Evolutionary conservation across 1,140 invertebrate species (phyloP), one percentile per base, ranked within the genome.

Genomic region (Brachionus asplanchnoidis): DNA sequence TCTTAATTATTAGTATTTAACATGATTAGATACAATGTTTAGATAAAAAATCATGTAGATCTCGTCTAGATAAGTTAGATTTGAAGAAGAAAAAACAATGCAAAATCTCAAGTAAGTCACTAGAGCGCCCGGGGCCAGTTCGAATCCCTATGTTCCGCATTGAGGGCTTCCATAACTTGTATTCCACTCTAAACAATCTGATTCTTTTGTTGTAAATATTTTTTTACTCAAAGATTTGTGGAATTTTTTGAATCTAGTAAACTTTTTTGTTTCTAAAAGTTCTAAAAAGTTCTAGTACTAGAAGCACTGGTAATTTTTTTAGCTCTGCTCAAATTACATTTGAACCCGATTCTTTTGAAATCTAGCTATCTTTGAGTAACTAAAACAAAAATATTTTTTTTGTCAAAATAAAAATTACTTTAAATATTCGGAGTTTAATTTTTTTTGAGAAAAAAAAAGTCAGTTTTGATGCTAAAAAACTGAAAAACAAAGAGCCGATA

Each of bases 31-130:
- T 73, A 73, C 68, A 20, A 42, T 44, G 36, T 73, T 73, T 40
- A 73, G 68, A 73, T 73, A 73, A 73, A 40, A 36, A 73, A 73
- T 73, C 68, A 40, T 73, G 68, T 73, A 73, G 68, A 73, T 73
- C 36, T 73, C 28, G 32, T 23, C 8, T n/a, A 60, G 53, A 60
- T 60, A 60, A 60, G 20, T 60, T 60, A 23, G 53, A 60, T 26
- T 60, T 60, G 17, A 14, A 40, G 20, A 11, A 65, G 17, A 5
- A 20, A 68, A 40, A 68, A 68, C 66, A 68, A 68, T 36, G n/a
- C 5, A 68, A 68, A 73, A 73, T 73, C 68, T 73, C 68, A 40
- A 68, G n/a, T 73, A 73, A 73, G 68, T 73, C 68, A 73, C 68
- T 73, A 28, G 7, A 68, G 23, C n/a, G 66, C 66, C 23, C n/a